These are phyloP conservation scores for Lasioglossum figueresi DNA, from an alignment of 2,888 invertebrate species.

Conservation along the genomic window DNA sequence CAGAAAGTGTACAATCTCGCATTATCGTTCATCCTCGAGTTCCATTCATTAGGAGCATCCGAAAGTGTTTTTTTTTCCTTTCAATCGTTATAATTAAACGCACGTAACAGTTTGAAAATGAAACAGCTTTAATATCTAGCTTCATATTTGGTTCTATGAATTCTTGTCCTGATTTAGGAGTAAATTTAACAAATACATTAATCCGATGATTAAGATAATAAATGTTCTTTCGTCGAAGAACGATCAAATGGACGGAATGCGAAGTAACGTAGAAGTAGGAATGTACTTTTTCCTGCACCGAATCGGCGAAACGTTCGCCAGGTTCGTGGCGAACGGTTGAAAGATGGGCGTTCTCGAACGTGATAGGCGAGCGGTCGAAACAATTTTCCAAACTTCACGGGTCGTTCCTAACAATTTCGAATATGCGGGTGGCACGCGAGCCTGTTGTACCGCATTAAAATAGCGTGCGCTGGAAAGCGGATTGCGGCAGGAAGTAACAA, in stretches of 20 bases:
- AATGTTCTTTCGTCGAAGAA: too few relatives aligned
- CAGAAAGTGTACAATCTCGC: background rate
- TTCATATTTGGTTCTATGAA: too few relatives aligned
- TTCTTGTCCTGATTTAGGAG: too few relatives aligned
- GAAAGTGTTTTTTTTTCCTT: too few relatives aligned
- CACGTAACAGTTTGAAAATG: too few relatives aligned
- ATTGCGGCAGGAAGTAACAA: constrained; percentile 55
- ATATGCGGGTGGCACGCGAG: constrained; percentile 31
- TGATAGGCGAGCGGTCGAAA: background rate
- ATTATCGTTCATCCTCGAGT: background rate
- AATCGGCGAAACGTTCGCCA: background rate
- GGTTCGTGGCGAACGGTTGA: background rate
- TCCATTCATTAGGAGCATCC: background rate
- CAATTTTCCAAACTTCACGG: constrained; percentile 24
- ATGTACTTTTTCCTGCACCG: background rate
- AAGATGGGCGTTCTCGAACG: background rate
- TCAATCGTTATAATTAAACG: too few relatives aligned
- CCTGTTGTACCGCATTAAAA: constrained; percentile 34
- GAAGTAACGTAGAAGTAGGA: background rate
- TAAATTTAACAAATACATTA: too few relatives aligned
- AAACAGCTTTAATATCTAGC: too few relatives aligned
- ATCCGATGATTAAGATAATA: too few relatives aligned
- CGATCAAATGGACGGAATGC: background rate
- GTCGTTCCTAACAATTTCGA: constrained; percentile 33
- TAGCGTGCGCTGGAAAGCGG: constrained; percentile 41